Conservation (phyloP, 2,113 vertebrate genomes). For the Ceyx margarethae region DNA sequence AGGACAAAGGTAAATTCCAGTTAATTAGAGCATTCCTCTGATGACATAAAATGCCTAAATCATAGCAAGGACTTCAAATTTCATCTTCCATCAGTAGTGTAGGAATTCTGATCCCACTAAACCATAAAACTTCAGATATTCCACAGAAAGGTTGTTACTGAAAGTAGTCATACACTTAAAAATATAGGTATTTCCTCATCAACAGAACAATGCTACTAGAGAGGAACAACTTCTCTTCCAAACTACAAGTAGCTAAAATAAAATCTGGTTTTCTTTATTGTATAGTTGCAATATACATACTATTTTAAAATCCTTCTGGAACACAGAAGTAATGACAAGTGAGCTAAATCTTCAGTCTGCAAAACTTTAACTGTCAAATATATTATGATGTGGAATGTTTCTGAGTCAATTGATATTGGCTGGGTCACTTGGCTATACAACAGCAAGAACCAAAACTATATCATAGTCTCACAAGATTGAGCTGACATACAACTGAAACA, state of each 20-base stretch:
- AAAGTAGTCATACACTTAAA: neutral
- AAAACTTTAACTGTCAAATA: neutral
- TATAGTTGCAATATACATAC: neutral
- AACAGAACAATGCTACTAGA: neutral
- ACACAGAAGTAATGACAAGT: neutral
- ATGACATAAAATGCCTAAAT: neutral
- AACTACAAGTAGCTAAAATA: neutral
- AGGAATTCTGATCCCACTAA: neutral
- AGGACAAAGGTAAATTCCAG: neutral
- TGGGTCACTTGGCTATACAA: neutral
- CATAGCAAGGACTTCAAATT: neutral
- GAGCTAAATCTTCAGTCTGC: neutral
- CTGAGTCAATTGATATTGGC: neutral
- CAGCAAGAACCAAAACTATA: neutral
- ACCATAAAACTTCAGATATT: neutral
- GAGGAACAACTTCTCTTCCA: neutral
- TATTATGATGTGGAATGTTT: neutral
- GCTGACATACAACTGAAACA: neutral
- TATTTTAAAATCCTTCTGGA: neutral
- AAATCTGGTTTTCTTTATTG: neutral
- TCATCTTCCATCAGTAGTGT: neutral
- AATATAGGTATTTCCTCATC: neutral
- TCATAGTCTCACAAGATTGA: neutral
- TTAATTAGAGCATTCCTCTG: neutral
- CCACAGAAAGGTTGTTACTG: neutral